Conservation (phyloP, 2,113 vertebrate genomes). For the Actenoides lindsayi region DNA sequence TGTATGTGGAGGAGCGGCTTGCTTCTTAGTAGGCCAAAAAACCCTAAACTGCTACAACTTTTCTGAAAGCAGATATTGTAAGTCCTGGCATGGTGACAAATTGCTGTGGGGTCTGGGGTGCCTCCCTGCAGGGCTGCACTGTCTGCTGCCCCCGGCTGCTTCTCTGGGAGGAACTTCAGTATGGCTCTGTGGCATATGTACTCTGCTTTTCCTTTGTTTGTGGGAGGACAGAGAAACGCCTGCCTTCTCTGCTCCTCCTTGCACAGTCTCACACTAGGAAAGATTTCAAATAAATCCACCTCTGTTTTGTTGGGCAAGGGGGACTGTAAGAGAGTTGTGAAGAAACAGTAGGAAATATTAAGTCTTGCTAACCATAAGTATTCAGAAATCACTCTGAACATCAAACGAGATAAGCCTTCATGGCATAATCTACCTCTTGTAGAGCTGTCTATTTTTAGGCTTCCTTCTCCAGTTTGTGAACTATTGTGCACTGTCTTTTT, state of each 20-base stretch:
- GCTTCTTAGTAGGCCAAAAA: neutral
- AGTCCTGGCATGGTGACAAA: neutral
- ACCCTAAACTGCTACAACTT: neutral
- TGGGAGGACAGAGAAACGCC: neutral
- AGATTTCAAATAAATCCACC: neutral
- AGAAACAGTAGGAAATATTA: neutral
- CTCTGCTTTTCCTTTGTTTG: neutral
- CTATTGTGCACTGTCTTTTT: neutral
- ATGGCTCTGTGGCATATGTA: too few species aligned
- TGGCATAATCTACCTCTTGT: neutral
- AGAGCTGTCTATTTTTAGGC: neutral
- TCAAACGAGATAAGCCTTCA: neutral
- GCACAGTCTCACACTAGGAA: neutral
- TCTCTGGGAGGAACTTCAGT: neutral
- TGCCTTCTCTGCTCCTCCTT: neutral
- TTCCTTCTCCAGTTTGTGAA: neutral
- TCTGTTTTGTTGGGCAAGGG: neutral
- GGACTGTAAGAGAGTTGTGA: neutral
- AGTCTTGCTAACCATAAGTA: neutral
- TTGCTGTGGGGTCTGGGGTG: neutral
- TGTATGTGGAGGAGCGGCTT: neutral
- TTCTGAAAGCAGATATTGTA: neutral
- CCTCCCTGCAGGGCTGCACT: neutral
- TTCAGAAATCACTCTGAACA: neutral
- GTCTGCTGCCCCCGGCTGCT: neutral